Evolutionary conservation across 2,113 vertebrate species (phyloP).

Genomic region (Petromus typicus): DNA sequence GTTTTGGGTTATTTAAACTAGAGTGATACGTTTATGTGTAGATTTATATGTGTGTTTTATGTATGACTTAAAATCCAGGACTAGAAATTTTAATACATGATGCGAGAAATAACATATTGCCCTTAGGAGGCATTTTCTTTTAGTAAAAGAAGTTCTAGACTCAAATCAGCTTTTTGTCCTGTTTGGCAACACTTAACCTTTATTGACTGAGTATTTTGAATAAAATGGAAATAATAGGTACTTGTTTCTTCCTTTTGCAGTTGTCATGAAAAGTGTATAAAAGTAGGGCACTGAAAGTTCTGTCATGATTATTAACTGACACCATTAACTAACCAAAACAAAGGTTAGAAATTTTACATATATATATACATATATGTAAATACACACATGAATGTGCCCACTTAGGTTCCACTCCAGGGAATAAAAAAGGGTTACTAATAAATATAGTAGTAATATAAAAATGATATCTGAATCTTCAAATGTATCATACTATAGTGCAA

Average conservation of each 20-base stretch:
- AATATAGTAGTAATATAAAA: neutral
- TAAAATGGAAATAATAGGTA: constrained; percentile 30
- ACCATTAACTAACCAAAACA: neutral
- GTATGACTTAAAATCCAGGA: neutral
- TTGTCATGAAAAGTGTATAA: neutral
- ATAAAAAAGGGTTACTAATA: constrained; percentile 13
- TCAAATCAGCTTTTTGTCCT: neutral
- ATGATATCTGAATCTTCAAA: neutral
- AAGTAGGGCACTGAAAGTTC: neutral
- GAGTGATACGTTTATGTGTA: neutral
- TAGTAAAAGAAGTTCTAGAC: neutral
- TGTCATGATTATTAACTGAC: constrained; percentile 43
- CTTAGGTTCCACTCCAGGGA: neutral
- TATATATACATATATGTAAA: neutral
- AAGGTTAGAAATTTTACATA: neutral
- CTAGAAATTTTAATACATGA: neutral
- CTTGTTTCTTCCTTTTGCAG: neutral
- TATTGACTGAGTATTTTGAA: constrained; percentile 6
- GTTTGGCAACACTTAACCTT: neutral
- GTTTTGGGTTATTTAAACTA: neutral
- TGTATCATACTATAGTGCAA: neutral
- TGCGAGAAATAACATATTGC: neutral
- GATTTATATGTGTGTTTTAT: neutral
- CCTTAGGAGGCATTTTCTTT: neutral
- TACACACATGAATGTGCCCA: neutral